phyloP scores from a whole-genome alignment of 1,140 invertebrate genomes.

The Drosophila malerkotliana region DNA sequence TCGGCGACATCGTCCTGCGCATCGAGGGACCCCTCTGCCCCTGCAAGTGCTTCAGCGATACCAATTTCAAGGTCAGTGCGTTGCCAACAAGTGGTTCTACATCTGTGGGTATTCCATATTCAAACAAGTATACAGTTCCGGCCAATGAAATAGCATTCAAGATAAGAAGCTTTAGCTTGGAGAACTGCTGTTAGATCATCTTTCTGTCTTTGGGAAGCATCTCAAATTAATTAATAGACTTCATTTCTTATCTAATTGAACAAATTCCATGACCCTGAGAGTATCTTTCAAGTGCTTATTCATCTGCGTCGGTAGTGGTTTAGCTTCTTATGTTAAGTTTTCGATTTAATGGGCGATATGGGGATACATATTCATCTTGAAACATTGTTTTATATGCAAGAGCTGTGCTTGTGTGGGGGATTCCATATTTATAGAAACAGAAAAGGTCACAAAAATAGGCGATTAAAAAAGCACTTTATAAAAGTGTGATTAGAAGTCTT shows the following conservation, averaged over 20 bases:
- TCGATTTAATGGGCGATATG: neutral
- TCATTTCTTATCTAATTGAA: neutral
- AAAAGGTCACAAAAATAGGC: neutral
- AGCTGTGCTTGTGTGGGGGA: neutral
- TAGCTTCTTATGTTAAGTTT: neutral
- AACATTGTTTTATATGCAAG: neutral
- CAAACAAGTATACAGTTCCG: conserved; percentile 15
- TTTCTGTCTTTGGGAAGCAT: neutral
- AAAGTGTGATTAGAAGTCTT: neutral
- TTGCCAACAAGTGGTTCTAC: conserved; percentile 50
- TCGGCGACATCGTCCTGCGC: conserved; percentile 87
- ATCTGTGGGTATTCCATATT: conserved; percentile 11
- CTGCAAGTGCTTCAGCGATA: conserved; percentile 87
- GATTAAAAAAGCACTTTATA: neutral
- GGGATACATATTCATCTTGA: neutral
- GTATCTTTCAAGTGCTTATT: neutral
- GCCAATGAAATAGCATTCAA: conserved; percentile 6
- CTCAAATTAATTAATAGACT: neutral
- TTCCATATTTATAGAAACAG: neutral
- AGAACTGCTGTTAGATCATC: neutral
- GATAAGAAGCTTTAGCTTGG: neutral
- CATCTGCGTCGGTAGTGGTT: neutral
- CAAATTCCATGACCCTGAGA: neutral
- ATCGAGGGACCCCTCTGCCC: conserved; percentile 89
- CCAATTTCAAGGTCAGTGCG: conserved; percentile 81